phyloP scores from a whole-genome alignment of 2,113 vertebrate genomes.

The Mus musculus region GRCm39 chr9:107503501-107504000 shows the following conservation, averaged over 20 bases:
- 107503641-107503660: no score
- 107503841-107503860: slow-evolving; percentile 73
- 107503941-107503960: neutral
- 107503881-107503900: slow-evolving; percentile 71
- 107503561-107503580: neutral
- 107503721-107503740: neutral
- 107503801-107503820: slow-evolving; percentile 38
- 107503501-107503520: neutral
- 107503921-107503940: slow-evolving; percentile 60
- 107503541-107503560: neutral
- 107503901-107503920: slow-evolving; percentile 72
- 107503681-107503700: no score
- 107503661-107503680: no score
- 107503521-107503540: neutral
- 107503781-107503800: neutral
- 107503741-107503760: neutral
- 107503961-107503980: neutral
- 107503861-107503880: slow-evolving; percentile 46
- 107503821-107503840: slow-evolving; percentile 13
- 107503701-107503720: neutral
- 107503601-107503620: neutral
- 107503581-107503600: neutral
- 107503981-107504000: slow-evolving; percentile 27
- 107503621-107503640: neutral
- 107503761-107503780: neutral